These are phyloP conservation scores for Heliconius hewitsoni DNA, from an alignment of 1,140 invertebrate species.

Conservation along the genomic window DNA sequence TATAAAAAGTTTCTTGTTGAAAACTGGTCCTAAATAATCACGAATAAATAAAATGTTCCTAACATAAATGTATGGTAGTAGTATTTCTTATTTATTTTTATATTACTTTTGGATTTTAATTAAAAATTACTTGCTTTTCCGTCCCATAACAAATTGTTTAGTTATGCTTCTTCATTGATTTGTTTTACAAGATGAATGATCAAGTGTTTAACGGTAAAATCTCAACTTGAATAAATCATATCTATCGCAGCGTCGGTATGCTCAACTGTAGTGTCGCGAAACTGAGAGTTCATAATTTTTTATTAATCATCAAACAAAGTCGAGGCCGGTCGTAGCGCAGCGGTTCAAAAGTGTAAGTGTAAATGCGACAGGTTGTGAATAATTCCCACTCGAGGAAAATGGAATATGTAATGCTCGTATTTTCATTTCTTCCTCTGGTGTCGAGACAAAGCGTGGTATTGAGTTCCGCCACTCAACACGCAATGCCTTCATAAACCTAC, in stretches of 20 bases:
- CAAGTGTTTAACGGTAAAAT: background rate
- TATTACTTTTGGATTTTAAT: background rate
- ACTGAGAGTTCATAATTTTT: background rate
- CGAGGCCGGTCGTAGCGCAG: too few species aligned
- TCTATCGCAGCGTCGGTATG: background rate
- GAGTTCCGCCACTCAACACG: too few species aligned
- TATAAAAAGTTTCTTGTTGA: background rate
- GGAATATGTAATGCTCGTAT: too few species aligned
- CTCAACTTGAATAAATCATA: too few species aligned
- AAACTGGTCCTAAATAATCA: background rate
- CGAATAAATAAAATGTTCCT: background rate
- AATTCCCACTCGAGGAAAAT: too few species aligned
- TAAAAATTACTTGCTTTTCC: background rate
- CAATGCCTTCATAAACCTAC: too few species aligned
- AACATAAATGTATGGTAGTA: too few species aligned
- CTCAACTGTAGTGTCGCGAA: background rate
- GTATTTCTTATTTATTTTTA: background rate
- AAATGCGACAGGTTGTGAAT: too few species aligned
- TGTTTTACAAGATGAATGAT: conserved; percentile 1
- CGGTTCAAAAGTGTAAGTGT: too few species aligned
- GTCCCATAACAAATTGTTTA: conserved; percentile 18
- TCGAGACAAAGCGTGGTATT: too few species aligned
- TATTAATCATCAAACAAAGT: too few species aligned
- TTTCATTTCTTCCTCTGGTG: too few species aligned
- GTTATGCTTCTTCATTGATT: conserved; percentile 25